Conservation (phyloP, 2,797 vertebrate species). For the Sebastolobus alascanus region DNA sequence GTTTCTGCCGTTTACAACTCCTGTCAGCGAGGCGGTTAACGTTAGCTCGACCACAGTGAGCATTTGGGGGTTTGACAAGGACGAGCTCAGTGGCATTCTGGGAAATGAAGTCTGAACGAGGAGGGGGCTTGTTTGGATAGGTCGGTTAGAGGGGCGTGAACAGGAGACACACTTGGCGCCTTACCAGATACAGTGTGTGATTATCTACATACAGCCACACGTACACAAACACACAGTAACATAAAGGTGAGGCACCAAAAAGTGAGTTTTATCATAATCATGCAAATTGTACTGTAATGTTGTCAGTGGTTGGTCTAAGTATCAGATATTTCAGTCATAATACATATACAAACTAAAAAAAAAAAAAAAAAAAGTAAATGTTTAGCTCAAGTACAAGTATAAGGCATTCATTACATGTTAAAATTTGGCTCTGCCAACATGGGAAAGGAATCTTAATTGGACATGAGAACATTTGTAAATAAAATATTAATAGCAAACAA, state of each 20-base stretch:
- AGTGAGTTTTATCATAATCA: slow-evolving; percentile 22
- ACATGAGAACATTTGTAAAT: not conserved
- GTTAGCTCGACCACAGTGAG: slow-evolving; percentile 36
- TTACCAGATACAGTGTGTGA: not conserved
- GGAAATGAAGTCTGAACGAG: slow-evolving; percentile 76
- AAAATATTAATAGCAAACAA: slow-evolving; percentile 11
- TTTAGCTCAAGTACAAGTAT: not conserved
- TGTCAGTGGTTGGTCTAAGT: not conserved
- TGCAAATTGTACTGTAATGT: not conserved
- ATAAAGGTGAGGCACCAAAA: not conserved
- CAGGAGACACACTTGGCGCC: not conserved
- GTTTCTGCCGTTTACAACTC: slow-evolving; percentile 28
- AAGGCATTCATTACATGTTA: slow-evolving; percentile 29
- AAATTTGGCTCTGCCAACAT: slow-evolving; percentile 10
- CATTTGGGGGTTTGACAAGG: slow-evolving; percentile 63
- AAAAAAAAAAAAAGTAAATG: not conserved
- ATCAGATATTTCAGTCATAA: not conserved
- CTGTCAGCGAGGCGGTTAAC: slow-evolving; percentile 58
- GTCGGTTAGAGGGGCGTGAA: slow-evolving; percentile 79
- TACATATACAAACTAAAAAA: slow-evolving; percentile 3
- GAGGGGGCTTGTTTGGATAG: slow-evolving; percentile 69
- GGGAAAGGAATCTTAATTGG: not conserved
- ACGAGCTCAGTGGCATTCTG: slow-evolving; percentile 72
- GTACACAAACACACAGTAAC: not conserved
- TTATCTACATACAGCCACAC: not conserved